Conservation (phyloP, 2,113 vertebrate species). For the Psilopsiagon aurifrons region DNA sequence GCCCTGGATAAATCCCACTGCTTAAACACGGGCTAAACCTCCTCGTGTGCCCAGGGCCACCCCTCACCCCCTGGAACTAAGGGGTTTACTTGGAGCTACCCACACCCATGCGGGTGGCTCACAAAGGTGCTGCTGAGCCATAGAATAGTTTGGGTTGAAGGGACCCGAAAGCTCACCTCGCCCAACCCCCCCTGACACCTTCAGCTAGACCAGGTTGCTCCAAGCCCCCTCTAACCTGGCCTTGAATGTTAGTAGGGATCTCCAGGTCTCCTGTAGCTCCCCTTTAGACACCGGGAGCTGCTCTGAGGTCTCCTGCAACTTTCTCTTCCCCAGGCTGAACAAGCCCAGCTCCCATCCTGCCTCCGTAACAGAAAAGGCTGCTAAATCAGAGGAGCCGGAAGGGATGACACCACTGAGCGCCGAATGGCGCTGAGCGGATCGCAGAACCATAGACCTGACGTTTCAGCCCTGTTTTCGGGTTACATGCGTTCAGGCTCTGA, state of each 20-base stretch:
- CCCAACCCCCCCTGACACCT: background rate
- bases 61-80: background rate
- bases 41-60: background rate
- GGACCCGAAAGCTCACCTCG: background rate
- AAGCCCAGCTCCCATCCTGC: background rate
- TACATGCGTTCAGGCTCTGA: background rate
- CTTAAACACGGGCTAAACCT: constrained; percentile 26
- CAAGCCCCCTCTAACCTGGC: background rate
- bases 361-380: background rate
- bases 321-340: background rate
- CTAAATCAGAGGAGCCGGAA: background rate
- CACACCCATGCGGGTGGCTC: background rate
- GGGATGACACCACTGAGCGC: background rate
- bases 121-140: background rate
- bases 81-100: background rate
- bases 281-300: background rate
- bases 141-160: background rate
- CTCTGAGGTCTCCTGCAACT: background rate
- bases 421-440: background rate
- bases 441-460: background rate
- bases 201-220: background rate
- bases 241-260: background rate
- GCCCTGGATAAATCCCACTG: constrained; percentile 27
- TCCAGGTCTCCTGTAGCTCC: background rate
- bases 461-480: background rate